These are phyloP conservation scores for Bryconaethiops microstoma DNA, from an alignment of 2,797 vertebrate species.

Conservation along the genomic window DNA sequence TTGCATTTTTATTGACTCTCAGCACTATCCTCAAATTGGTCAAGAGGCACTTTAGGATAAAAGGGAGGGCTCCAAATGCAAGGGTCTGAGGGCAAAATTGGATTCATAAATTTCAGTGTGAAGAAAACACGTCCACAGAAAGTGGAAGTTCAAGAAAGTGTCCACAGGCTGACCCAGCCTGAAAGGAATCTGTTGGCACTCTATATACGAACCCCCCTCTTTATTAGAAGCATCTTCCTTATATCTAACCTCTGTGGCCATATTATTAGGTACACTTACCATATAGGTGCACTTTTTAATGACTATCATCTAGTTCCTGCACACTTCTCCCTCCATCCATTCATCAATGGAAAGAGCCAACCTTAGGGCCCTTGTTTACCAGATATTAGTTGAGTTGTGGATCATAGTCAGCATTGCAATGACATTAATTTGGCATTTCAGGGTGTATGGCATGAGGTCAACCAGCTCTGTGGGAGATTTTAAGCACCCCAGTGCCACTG, in stretches of 20 bases:
- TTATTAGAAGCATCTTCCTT: background rate
- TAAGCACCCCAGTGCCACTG: background rate
- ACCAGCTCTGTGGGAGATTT: background rate
- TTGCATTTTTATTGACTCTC: slow-evolving; percentile 57
- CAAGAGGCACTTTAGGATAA: background rate
- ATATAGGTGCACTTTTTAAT: background rate
- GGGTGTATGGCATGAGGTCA: background rate
- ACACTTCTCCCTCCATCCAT: background rate
- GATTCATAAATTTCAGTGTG: slow-evolving; percentile 36
- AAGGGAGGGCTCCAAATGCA: slow-evolving; percentile 12
- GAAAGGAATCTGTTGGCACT: background rate
- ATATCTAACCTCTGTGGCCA: background rate
- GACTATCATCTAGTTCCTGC: background rate
- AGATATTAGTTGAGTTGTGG: background rate
- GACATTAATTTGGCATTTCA: background rate
- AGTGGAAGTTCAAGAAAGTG: slow-evolving; percentile 22
- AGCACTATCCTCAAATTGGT: slow-evolving; percentile 33
- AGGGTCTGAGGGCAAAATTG: slow-evolving; percentile 33
- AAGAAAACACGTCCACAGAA: background rate
- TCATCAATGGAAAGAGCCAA: background rate
- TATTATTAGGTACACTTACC: background rate
- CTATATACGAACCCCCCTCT: background rate
- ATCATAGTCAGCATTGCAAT: background rate
- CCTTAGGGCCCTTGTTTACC: background rate
- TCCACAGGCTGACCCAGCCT: slow-evolving; percentile 25